Conservation (phyloP, 2,888 invertebrate species). For the Lepidocyrtoides sp. region DNA sequence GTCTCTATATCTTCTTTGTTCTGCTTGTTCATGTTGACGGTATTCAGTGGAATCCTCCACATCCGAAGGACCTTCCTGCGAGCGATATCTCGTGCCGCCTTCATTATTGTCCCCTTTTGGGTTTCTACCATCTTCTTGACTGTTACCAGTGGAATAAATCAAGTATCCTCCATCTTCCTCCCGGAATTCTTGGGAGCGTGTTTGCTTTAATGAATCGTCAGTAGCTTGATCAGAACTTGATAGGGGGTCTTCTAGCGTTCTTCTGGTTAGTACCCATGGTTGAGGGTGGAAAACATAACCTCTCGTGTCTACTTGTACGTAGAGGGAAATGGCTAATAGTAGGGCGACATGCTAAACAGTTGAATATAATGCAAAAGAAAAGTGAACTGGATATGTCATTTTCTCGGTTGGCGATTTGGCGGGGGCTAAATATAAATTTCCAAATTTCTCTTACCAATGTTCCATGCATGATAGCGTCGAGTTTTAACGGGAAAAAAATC, state of each 20-base stretch:
- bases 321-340: constrained; percentile 59
- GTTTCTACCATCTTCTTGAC: constrained; percentile 29
- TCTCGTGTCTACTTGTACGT: constrained; percentile 70
- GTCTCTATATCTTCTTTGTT: constrained; percentile 53
- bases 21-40: not conserved
- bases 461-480: constrained; percentile 55
- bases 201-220: not conserved
- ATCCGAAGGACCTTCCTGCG: constrained; percentile 18
- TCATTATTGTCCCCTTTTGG: constrained; percentile 15
- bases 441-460: constrained; percentile 56
- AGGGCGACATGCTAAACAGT: constrained; percentile 53
- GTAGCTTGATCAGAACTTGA: not conserved
- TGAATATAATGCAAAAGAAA: too few species aligned
- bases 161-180: constrained; percentile 36
- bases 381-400: too few species aligned
- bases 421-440: not conserved
- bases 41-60: constrained; percentile 40
- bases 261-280: constrained; percentile 69
- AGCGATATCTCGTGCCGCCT: constrained; percentile 10
- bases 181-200: not conserved
- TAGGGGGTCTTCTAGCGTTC: constrained; percentile 42
- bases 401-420: too few species aligned
- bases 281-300: constrained; percentile 58
- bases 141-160: constrained; percentile 32
- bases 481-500: constrained; percentile 65